Evolutionary conservation across 2,113 vertebrate species (phyloP), one percentile per base, ranked within the genome.

Genomic region (Corythornis cristatus): DNA sequence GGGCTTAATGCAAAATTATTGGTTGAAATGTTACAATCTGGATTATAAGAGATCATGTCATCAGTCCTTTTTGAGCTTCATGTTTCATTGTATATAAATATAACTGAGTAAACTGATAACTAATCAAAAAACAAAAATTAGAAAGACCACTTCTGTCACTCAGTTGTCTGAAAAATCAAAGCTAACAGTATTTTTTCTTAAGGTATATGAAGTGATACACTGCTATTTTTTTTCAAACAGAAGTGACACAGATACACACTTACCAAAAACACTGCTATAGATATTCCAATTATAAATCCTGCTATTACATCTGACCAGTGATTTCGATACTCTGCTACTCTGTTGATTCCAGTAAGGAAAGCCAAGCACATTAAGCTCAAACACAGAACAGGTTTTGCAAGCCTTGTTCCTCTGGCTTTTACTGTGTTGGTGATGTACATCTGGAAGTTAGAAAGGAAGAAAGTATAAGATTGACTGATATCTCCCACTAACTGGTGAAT

Each of bases 221-320:
- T 26, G 13, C 37, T 37, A 43, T 28, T 62, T 76, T 73, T 79
- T 89, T 89, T 25, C 73, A 78, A 91, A 57, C 19, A 66, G 12
- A 85, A 83, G 33, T 16, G 56, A 85, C 51, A 86, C 5, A 78
- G 37, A 90, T 12, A 61, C 5, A 23, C 78, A 97, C 98, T 98
- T 97, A 99, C 99, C 98, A 99, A 98, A 97, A 99, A 99, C 2
- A 98, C 98, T 94, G 99, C 99, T 93, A 99, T 99, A 92, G 99
- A 98, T 61, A 98, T 97, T 61, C 99, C 99, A 5, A 99, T 99
- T 96, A 99, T 92, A 93, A 99, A 99, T 87, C 99, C 99, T 26
- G 99, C 99, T 93, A 99, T 99, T 97, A 99, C 99, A 82, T 99
- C 99, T 12, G 99, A 98, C 99, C 99, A 99, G 91, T 99, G 99